Evolutionary conservation across 1,140 invertebrate species (phyloP), one percentile per base, ranked within the genome.

Genomic region (Battus philenor): DNA sequence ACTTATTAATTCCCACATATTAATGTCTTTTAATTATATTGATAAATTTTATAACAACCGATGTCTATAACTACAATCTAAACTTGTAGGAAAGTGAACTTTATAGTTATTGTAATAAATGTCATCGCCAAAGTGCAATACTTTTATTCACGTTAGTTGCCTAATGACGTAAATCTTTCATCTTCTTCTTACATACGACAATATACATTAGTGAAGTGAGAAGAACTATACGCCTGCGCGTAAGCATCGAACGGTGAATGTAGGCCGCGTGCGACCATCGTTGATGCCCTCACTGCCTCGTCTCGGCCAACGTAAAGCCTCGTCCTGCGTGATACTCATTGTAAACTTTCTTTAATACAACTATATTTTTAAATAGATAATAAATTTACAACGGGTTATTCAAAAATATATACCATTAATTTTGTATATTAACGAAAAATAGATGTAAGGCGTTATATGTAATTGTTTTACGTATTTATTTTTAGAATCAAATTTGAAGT

Each of bases 251-350:
- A 77, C 66, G 65, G 78, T 77, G 69, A 84, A 82, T 82, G 80
- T 84, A 82, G 76, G 80, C 73, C 76, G 76, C 54, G 59, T 62
- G 53, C 69, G 69, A 79, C 76, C 75, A 79, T 80, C 72, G 77
- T 73, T 70, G 61, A 71, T 79, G 59, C 78, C 70, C 70, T 79
- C 69, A 58, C 68, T 68, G 60, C 57, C 56, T 67, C 55, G 70
- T 75, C 72, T 78, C 63, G 52, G 38, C 49, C 43, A 59, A 48
- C 47, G 51, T 80, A 79, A 82, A 62, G 60, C 53, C 53, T 59
- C 47, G 68, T 77, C 47, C 53, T 63, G 43, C 46, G 57, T 73
- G 48, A 44, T 47, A 12, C 22, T 44, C 10, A 29, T 22, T 36
- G 6, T 5, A 11, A 34, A 17, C 18, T n/a, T 32, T 8, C 9